Conservation (phyloP, 2,113 vertebrate species). For the Toxotes chatareus region DNA sequence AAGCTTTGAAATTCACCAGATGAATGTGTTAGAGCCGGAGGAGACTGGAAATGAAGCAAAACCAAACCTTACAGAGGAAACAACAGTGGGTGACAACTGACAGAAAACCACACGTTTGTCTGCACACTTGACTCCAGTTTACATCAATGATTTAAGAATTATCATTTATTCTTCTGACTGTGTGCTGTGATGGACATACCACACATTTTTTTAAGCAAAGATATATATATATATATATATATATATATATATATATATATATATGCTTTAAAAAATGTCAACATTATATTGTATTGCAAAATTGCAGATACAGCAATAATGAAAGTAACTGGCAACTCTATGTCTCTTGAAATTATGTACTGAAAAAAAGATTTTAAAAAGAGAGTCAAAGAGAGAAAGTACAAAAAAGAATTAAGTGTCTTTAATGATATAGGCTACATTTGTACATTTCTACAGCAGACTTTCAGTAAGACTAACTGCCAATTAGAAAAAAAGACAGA, state of each 20-base stretch:
- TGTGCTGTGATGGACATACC: neutral
- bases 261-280: too few relatives aligned
- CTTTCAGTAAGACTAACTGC: constrained; percentile 76
- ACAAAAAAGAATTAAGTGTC: constrained; percentile 77
- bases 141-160: neutral
- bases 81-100: too few relatives aligned
- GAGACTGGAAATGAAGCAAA: neutral
- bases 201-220: neutral
- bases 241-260: too few relatives aligned
- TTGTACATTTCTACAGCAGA: constrained; percentile 85
- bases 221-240: too few relatives aligned
- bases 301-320: neutral
- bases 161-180: neutral
- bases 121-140: too few relatives aligned
- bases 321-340: neutral
- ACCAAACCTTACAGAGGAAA: neutral
- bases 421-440: constrained; percentile 84
- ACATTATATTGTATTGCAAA: neutral
- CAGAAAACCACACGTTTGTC: too few relatives aligned
- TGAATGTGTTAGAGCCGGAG: constrained; percentile 14
- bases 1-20: constrained; percentile 24
- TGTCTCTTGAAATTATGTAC: neutral
- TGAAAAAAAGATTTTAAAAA: neutral
- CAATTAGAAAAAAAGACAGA: constrained; percentile 70
- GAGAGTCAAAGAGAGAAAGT: constrained; percentile 22